Base-by-base conservation (phyloP, 2,888 invertebrate genomes). In the Acleris laterana region DNA sequence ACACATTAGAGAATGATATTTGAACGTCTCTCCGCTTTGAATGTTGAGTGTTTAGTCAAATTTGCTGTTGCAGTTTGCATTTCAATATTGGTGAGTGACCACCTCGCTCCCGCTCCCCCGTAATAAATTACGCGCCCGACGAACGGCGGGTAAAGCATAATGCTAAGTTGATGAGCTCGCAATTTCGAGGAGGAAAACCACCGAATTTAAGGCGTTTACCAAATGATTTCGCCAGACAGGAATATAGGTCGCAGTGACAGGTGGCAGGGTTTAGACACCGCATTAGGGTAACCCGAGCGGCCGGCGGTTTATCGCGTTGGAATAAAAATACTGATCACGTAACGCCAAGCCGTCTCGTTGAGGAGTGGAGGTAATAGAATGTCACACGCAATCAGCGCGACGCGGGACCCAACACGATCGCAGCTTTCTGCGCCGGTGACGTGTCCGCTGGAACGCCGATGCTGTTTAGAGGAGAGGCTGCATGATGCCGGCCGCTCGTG, bases 291-390 rank as follows among this genome's bases (percentile, higher is more conserved):
- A 80, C 76, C 76, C 79, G 80, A 81, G 73, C 77, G 75, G 69
- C 25, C 57, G 11, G 49, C 20, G 75, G 82, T 82, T 83, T 82
- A 82, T 81, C 81, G 72, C 71, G 74, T 75, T 78, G 84, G 83
- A 86, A 88, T 87, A 88, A 88, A 87, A 84, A 88, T 83, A 87
- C 88, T 85, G 85, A 85, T 82, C 89, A 85, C 88, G 87, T 86
- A 86, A 84, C 77, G 74, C 71, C 75, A 64, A 72, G 67, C 73
- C 73, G 76, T 32, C 58, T 74, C 76, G 73, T 75, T 75, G 74
- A 74, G 71, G 74, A 75, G 72, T 71, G 74, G 70, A 75, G 76
- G 79, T 76, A 79, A 79, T 79, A 79, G 81, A 79, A 72, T 81
- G 84, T 84, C 84, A 74, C 73, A 75, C 67, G 76, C 82, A 83